Evolutionary conservation across 2,888 invertebrate species (phyloP), one percentile per base, ranked within the genome.

Genomic region (Drosophila paranaensis): DNA sequence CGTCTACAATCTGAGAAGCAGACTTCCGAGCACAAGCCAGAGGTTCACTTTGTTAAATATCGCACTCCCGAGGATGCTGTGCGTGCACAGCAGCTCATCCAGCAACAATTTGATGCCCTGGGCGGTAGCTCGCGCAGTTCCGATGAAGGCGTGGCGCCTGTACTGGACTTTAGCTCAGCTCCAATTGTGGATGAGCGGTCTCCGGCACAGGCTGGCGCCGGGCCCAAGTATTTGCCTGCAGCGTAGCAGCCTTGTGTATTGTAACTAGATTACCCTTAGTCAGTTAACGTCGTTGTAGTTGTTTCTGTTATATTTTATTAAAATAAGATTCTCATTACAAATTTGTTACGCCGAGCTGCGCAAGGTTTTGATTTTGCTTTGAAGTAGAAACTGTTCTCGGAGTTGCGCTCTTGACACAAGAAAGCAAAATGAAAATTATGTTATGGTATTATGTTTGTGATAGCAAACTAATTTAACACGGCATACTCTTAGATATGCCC

Each of bases 1-100:
- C 81, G 90, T 14, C 58, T 91, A 57, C 87, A 90, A 54, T 65
- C 68, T 13, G 77, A 89, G 51, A 73, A 61, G 48, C 80, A 76
- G 53, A 60, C 62, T 27, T 76, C 78, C 9, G 69, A 79, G 11
- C 85, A 78, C 37, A 91, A 91, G 70, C 91, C 91, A 27, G 91
- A 91, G 79, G 91, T 91, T 58, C 91, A 90, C 56, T 91, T 91
- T 16, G 83, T 91, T 60, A 91, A 91, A 63, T 91, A 91, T 71
- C 90, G 90, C 66, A 91, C 91, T 0, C 74, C 88, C 33, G 91
- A 91, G 68, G 91, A 91, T 60, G 91, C 91, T 11, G 71, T 84
- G 35, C 83, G 87, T 10, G 91, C 91, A 6, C 91, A 91, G 71
- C 88, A 90, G 45, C 71, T 89, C 10, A 91, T 91, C 51, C 90